Percentiles rank a stretch among this genome's conserved stretches.
phyloP scores from a whole-genome alignment of 2,888 invertebrate genomes.

The Drosophila nr. fundita region DNA sequence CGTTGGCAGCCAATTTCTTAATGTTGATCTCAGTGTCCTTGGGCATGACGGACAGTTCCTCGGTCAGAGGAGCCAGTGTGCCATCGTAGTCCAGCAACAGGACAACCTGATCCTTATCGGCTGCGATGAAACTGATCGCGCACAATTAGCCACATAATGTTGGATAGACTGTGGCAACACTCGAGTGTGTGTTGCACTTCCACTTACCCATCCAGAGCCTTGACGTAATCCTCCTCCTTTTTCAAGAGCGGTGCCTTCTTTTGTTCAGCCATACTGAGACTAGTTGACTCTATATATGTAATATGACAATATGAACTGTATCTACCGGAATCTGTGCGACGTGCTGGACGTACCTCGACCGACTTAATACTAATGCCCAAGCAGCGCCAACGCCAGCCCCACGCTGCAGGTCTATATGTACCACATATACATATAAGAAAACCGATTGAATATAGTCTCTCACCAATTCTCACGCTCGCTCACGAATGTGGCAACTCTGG shows the following conservation, averaged over 20 bases:
- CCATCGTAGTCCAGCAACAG: conserved; percentile 91
- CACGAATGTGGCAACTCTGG: conserved; percentile 64
- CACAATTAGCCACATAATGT: neutral
- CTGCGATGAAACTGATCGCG: conserved; percentile 85
- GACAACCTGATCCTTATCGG: conserved; percentile 88
- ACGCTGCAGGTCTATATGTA: conserved; percentile 57
- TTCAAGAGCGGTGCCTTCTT: conserved; percentile 84
- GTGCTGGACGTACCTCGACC: conserved; percentile 81
- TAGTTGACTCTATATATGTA: conserved; percentile 6
- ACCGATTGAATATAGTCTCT: conserved; percentile 7
- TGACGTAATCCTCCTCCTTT: conserved; percentile 84
- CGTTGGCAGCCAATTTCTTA: conserved; percentile 89
- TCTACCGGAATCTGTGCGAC: conserved; percentile 74
- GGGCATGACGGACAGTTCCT: conserved; percentile 87
- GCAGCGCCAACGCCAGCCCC: conserved; percentile 50
- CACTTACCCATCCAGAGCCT: conserved; percentile 83
- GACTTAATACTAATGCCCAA: conserved; percentile 79
- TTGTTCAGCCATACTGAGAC: conserved; percentile 83
- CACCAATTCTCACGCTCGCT: conserved; percentile 14
- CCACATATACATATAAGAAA: conserved; percentile 8
- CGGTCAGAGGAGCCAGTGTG: conserved; percentile 90
- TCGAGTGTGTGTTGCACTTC: neutral
- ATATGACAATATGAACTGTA: conserved; percentile 43
- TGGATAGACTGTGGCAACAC: no score
- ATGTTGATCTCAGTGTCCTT: conserved; percentile 90